Conservation (phyloP, 2,113 vertebrate genomes). For the Sinocyclocheilus maitianheensis region DNA sequence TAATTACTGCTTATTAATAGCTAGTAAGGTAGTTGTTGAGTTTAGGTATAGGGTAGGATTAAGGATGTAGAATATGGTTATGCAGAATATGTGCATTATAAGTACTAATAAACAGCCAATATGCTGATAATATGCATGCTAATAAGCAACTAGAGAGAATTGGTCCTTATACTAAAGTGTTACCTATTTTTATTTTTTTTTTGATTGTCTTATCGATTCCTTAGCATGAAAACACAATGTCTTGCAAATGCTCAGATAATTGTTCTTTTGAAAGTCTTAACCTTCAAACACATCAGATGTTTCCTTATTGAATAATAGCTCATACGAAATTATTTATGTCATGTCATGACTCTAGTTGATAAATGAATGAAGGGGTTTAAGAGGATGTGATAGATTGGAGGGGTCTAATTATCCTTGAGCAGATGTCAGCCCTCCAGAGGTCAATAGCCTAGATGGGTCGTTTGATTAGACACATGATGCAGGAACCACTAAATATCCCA, state of each 20-base stretch:
- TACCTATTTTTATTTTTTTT: too few species aligned
- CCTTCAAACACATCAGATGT: not conserved
- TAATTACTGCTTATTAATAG: too few species aligned
- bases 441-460: not conserved
- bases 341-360: not conserved
- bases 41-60: too few species aligned
- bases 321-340: not conserved
- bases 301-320: not conserved
- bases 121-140: too few species aligned
- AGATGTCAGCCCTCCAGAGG: constrained; percentile 22
- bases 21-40: too few species aligned
- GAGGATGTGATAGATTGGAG: constrained; percentile 18
- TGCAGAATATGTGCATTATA: too few species aligned
- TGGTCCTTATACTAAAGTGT: too few species aligned
- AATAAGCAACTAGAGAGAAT: too few species aligned
- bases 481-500: constrained; percentile 29
- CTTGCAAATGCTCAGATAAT: not conserved
- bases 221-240: not conserved
- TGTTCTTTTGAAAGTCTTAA: not conserved
- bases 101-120: too few species aligned
- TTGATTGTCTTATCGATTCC: too few species aligned
- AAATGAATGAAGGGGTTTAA: constrained; percentile 9
- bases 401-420: constrained; percentile 41
- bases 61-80: too few species aligned
- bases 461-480: constrained; percentile 22